Evolutionary conservation across 2,113 vertebrate species (phyloP).

Genomic region (Triplophysa siluroides): DNA sequence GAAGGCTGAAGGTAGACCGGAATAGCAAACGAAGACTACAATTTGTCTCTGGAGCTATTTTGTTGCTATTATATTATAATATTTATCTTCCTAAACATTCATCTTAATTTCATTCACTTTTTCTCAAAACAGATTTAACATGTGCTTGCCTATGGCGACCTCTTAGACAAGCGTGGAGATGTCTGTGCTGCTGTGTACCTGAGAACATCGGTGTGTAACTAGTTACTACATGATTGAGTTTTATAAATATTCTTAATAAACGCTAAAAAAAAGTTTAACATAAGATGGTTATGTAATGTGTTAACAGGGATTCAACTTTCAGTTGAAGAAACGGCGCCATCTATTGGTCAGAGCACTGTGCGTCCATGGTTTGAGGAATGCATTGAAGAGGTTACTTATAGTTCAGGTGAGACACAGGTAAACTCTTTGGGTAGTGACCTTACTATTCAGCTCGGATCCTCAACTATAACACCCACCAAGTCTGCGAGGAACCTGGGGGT

Average conservation of each 20-base stretch:
- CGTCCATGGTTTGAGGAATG: background rate
- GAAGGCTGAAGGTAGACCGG: too few relatives aligned
- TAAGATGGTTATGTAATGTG: background rate
- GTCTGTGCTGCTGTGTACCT: background rate
- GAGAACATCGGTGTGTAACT: background rate
- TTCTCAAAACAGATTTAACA: background rate
- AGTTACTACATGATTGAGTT: background rate
- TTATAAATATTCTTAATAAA: background rate
- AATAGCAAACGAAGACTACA: too few relatives aligned
- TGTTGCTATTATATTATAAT: too few relatives aligned
- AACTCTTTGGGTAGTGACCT: too few relatives aligned
- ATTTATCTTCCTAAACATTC: too few relatives aligned
- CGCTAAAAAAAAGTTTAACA: too few relatives aligned
- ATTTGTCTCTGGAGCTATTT: too few relatives aligned
- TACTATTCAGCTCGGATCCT: too few relatives aligned
- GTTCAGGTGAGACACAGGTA: background rate
- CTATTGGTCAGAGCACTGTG: background rate
- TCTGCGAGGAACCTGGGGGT: too few relatives aligned
- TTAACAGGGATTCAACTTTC: background rate
- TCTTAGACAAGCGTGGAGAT: background rate
- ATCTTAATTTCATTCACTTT: background rate
- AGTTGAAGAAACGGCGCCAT: conserved; percentile 5
- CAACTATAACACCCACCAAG: too few relatives aligned
- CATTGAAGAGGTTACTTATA: too few relatives aligned
- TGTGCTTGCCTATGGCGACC: background rate